Percentiles rank a stretch among this genome's conserved stretches.
These are phyloP conservation scores for Hypolimnas misippus DNA, from an alignment of 2,888 invertebrate genomes.

Conservation along the genomic window DNA sequence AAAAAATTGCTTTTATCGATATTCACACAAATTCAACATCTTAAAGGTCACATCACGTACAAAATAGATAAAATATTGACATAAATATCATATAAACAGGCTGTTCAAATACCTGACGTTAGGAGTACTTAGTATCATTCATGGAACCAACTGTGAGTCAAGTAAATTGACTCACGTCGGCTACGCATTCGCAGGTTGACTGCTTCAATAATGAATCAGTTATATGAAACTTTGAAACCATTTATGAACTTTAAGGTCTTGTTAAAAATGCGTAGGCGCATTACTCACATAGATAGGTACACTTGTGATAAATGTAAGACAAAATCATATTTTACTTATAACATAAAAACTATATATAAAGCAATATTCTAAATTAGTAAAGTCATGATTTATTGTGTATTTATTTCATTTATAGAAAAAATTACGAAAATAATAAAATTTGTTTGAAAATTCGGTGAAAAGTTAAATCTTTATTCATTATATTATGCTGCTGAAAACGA, in stretches of 20 bases:
- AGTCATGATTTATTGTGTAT: not conserved
- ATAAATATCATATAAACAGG: not conserved
- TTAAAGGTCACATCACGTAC: not conserved
- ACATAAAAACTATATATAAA: not conserved
- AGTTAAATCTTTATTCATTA: not conserved
- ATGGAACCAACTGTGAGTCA: conserved; percentile 65
- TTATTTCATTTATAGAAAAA: not conserved
- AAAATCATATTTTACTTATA: not conserved
- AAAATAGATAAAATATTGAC: not conserved
- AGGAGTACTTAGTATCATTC: conserved; percentile 51
- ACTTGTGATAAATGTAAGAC: not conserved
- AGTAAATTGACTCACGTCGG: conserved; percentile 59
- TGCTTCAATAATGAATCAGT: conserved; percentile 45
- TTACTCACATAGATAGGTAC: not conserved
- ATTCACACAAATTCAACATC: not conserved
- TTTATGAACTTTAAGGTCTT: conserved; percentile 13
- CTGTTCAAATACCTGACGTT: conserved; percentile 14
- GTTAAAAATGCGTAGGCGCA: not conserved
- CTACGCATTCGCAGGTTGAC: conserved; percentile 41
- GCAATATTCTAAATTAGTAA: too few species aligned
- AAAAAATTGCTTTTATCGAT: not conserved
- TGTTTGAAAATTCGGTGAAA: not conserved
- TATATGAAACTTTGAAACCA: conserved; percentile 21
- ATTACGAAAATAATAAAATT: not conserved
- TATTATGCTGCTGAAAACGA: not conserved